Evolutionary conservation across 1,140 invertebrate species (phyloP).

Genomic region (Drosophila busckii): DNA sequence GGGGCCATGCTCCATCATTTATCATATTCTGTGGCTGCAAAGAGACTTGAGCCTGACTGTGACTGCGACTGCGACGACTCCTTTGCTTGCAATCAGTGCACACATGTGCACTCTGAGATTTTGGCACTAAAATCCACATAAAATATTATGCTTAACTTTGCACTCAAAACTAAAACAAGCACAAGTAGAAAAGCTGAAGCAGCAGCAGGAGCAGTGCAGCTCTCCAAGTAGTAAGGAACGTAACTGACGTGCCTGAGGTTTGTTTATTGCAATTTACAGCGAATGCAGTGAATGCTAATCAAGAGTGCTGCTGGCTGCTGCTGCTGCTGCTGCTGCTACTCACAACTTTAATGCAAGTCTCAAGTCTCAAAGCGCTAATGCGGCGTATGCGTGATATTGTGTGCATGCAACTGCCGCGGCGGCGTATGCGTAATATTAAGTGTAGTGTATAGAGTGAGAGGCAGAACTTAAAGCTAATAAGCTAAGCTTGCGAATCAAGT

Average conservation of each 20-base stretch:
- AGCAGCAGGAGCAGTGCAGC: no score
- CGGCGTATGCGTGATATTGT: no score
- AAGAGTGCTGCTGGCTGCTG: no score
- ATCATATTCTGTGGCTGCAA: conserved; percentile 37
- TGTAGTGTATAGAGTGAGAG: background rate
- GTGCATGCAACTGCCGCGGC: background rate
- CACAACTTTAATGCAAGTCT: no score
- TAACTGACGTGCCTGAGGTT: no score
- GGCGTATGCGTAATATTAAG: conserved; percentile 21
- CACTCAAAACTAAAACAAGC: conserved; percentile 4
- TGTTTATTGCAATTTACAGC: no score
- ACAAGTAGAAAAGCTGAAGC: no score
- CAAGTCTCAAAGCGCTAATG: no score
- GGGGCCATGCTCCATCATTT: no score
- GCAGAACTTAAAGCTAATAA: background rate
- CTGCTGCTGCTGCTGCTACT: no score
- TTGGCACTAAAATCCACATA: conserved; percentile 52
- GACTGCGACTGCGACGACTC: conserved; percentile 5
- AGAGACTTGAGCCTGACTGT: background rate
- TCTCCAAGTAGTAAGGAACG: no score
- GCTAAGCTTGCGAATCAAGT: background rate
- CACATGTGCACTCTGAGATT: conserved; percentile 50
- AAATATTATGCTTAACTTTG: conserved; percentile 63
- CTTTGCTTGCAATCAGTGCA: conserved; percentile 59
- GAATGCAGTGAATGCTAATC: no score